Evolutionary conservation across 2,888 invertebrate genomes (phyloP).

Genomic region (Chrysomela aeneicollis): DNA sequence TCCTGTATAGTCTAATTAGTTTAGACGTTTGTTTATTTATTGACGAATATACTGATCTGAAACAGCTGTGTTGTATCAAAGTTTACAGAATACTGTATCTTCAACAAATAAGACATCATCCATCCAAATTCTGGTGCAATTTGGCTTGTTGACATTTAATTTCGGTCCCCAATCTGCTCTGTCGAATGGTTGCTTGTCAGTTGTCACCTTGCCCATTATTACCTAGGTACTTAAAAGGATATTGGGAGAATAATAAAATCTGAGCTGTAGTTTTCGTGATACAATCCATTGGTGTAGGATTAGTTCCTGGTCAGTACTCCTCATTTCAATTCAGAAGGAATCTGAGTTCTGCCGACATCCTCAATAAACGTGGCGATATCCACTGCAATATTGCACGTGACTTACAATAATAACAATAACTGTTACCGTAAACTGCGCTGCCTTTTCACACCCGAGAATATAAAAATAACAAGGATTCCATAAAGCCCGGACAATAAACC

Average conservation of each 20-base stretch:
- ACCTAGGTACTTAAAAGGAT: not conserved
- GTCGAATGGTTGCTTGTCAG: too few species aligned
- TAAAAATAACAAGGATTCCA: slow-evolving; percentile 29
- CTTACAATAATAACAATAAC: slow-evolving; percentile 27
- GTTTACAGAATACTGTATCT: too few species aligned
- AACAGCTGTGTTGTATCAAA: too few species aligned
- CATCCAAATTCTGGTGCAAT: too few species aligned
- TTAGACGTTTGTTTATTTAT: too few species aligned
- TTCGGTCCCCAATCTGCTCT: too few species aligned
- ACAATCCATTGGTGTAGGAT: not conserved
- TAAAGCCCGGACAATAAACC: slow-evolving; percentile 24
- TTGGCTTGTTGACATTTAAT: too few species aligned
- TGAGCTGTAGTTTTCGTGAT: not conserved
- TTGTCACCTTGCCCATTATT: not conserved
- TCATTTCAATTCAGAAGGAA: not conserved
- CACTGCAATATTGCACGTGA: slow-evolving; percentile 22
- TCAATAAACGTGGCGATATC: slow-evolving; percentile 1
- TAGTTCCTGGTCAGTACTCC: not conserved
- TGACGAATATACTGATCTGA: too few species aligned
- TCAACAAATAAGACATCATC: too few species aligned
- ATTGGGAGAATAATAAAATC: not conserved
- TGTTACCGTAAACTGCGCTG: slow-evolving; percentile 22
- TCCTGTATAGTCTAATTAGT: too few species aligned
- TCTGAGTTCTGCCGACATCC: not conserved
- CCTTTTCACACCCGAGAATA: slow-evolving; percentile 18